A percentile compares a stretch with the other conserved stretches of the same genome.
phyloP scores from a whole-genome alignment of 2,888 invertebrate genomes.

The Drosophila fungiperda region DNA sequence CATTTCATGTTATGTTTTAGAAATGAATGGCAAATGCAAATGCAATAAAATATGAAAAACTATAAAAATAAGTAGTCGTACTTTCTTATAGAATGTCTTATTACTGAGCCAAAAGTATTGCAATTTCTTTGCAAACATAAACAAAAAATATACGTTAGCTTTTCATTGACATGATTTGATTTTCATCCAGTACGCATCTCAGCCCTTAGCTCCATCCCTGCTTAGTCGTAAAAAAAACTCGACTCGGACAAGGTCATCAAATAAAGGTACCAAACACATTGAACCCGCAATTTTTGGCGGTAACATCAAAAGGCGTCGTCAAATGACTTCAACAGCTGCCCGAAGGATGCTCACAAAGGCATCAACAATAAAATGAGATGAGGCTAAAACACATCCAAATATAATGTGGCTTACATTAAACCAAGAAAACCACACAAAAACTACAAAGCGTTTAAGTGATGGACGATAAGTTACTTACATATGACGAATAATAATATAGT shows the following conservation, averaged over 20 bases:
- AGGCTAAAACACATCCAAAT: slow-evolving; percentile 49
- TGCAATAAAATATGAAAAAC: background rate
- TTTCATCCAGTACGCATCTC: slow-evolving; percentile 31
- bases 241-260: slow-evolving; percentile 62
- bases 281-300: slow-evolving; percentile 63
- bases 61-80: background rate
- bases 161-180: slow-evolving; percentile 40
- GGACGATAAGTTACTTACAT: slow-evolving; percentile 3
- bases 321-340: slow-evolving; percentile 60
- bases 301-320: slow-evolving; percentile 63
- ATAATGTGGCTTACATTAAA: slow-evolving; percentile 62
- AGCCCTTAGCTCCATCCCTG: background rate
- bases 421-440: slow-evolving; percentile 20
- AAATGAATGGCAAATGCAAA: background rate
- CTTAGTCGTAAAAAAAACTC: slow-evolving; percentile 37
- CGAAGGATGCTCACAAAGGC: slow-evolving; percentile 17
- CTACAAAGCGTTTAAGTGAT: background rate
- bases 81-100: background rate
- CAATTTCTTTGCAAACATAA: background rate
- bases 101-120: slow-evolving; percentile 1
- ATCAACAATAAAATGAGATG: slow-evolving; percentile 56
- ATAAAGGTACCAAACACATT: slow-evolving; percentile 51
- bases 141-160: slow-evolving; percentile 16
- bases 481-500: background rate
- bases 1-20: background rate